Conservation (phyloP, 2,113 vertebrate genomes). For the Hippoglossus stenolepis region DNA sequence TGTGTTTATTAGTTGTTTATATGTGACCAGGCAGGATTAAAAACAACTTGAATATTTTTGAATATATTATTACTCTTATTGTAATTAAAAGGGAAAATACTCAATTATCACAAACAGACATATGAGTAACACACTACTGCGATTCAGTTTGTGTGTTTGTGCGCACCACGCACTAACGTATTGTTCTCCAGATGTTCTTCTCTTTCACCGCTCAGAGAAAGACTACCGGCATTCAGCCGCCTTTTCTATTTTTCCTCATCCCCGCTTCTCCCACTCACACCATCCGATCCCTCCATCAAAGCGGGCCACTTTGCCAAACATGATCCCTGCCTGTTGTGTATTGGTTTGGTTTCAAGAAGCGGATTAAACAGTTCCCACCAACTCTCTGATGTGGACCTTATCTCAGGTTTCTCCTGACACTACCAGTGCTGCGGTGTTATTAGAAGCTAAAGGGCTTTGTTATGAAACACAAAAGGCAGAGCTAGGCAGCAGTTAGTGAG, state of each 20-base stretch:
- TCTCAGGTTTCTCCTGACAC: conserved; percentile 79
- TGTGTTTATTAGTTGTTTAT: no score
- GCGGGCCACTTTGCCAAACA: conserved; percentile 77
- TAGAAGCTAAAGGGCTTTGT: conserved; percentile 81
- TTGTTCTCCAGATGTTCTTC: conserved; percentile 73
- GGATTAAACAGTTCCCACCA: conserved; percentile 81
- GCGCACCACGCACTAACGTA: conserved; percentile 39
- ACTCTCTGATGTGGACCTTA: conserved; percentile 76
- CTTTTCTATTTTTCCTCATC: conserved; percentile 49
- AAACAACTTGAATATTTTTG: no score
- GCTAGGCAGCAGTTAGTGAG: conserved; percentile 74
- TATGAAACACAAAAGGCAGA: conserved; percentile 78
- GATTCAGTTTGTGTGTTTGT: conserved; percentile 27
- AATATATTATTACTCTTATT: neutral
- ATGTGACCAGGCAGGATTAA: neutral
- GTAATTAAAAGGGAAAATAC: neutral
- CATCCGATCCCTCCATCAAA: conserved; percentile 78
- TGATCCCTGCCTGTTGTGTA: conserved; percentile 78
- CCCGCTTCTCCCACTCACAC: conserved; percentile 56
- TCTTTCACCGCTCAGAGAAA: conserved; percentile 54
- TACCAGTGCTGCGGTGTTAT: conserved; percentile 71
- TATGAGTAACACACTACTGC: neutral
- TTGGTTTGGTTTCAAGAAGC: conserved; percentile 75
- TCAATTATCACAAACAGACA: conserved; percentile 2
- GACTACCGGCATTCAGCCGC: conserved; percentile 48